Base-by-base conservation (phyloP, 2,888 invertebrate species). In the Tigriopus californicus region DNA sequence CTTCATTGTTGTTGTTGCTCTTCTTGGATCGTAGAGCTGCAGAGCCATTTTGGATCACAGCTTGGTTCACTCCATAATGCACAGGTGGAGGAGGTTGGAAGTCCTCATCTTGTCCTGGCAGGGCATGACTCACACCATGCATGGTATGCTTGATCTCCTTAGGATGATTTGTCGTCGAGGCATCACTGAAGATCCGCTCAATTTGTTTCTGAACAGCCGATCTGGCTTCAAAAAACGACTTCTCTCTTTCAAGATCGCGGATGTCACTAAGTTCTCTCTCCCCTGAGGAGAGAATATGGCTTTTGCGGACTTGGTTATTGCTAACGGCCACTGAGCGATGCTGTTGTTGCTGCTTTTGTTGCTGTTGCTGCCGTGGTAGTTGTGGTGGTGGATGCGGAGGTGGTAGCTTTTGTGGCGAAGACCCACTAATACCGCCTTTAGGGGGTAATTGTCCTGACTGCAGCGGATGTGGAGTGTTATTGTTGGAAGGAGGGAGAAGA, bases 181-280 rank as follows among this genome's bases (percentile, higher is more conserved):
- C 20, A 57, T 58, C 75, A 1, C 79, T 77, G 68, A 88, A 88
- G 80, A 88, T 83, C 66, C 82, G 80, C 69, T 88, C 87, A 70
- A 89, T 88, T 66, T 83, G 80, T 15, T 84, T 86, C 70, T 89
- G 88, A 1, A 88, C 85, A 59, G 81, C 81, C 66, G 85, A 85
- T 41, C 66, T 51, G 13, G 64, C 65, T 44, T 65, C 56, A 44
- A 44, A 33, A 22, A 56, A 56, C 42, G 56, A 44, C 20, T 41
- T 56, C 12, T 33, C 56, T 46, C 56, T 42, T n/a, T 56, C 20
- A 13, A 49, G 15, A 22, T 49, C 49, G 15, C 22, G 15, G 15
- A 49, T 49, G 15, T 22, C 49, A 49, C 22, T 49, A 13, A 49
- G 20, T 22, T 49, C 49, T 20, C 49, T 18, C 22, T 49, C 49